Evolutionary conservation across 1,140 invertebrate genomes (phyloP), one percentile per base, ranked within the genome.

Genomic region (Philotrypesis tridentata): DNA sequence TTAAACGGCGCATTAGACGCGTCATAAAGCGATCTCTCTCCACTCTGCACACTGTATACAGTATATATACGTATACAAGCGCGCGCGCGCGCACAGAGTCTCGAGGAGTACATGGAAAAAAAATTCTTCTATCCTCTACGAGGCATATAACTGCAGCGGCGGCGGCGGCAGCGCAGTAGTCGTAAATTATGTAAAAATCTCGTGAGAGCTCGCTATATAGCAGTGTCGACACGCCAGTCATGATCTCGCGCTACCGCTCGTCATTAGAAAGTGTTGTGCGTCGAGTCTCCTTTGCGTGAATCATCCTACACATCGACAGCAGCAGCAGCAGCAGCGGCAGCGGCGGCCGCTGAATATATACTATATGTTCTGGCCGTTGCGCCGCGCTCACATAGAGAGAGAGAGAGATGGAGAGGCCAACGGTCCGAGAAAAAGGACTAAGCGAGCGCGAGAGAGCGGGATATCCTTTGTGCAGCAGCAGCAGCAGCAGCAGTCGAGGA

Each of bases 191-290:
- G 43, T 55, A 73, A 73, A 73, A 73, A 73, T 73, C 21, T 23
- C 40, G 0, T 31, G 12, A 25, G 6, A 40, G 40, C 23, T n/a
- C n/a, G n/a, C n/a, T n/a, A n/a, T n/a, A n/a, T n/a, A n/a, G 21
- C 9, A 37, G 48, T 55, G 48, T 55, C 48, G 48, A 55, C 48
- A 55, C 48, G 48, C 21, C 21, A 55, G 48, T 55, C 48, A 55
- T 55, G 48, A 55, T 55, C 40, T 73, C 40, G 37, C 48, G 71
- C n/a, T 55, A 55, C 6, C 29, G 25, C 29, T 14, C 63, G 21
- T 67, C 75, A 68, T 77, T 76, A 67, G 75, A 77, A 77, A 77
- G 75, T 77, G 63, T 75, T 63, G 61, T n/a, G 40, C 12, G 17
- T 21, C 4, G 48, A 55, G 48, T 55, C 48, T 55, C 61, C n/a